Conservation (phyloP, 2,113 vertebrate species). For the Tretioscincus oriximinensis region DNA sequence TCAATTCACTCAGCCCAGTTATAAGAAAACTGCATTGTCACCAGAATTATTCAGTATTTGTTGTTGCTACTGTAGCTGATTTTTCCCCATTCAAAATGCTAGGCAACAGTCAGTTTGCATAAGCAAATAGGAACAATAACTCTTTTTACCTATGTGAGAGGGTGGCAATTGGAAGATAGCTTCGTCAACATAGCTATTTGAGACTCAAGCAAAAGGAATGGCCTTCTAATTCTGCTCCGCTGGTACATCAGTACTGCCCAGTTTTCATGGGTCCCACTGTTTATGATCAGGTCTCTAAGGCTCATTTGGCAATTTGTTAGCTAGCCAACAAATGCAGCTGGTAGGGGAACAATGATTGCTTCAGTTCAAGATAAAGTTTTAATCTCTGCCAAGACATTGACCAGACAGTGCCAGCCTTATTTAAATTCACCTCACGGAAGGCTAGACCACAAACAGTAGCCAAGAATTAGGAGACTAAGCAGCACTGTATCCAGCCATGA, state of each 20-base stretch:
- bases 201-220: not conserved
- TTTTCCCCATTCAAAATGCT: not conserved
- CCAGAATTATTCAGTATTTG: no score
- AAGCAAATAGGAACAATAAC: not conserved
- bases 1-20: not conserved
- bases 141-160: not conserved
- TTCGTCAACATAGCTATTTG: not conserved
- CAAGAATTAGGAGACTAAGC: conserved; percentile 45
- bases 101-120: not conserved
- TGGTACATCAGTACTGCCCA: not conserved
- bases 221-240: not conserved
- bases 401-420: conserved; percentile 33
- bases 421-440: conserved; percentile 36
- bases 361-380: conserved; percentile 28
- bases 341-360: conserved; percentile 21
- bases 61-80: not conserved
- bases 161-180: not conserved
- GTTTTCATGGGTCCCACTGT: not conserved
- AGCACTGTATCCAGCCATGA: conserved; percentile 43
- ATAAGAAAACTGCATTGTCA: not conserved
- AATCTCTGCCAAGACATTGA: not conserved
- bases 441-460: conserved; percentile 39
- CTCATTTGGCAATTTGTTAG: not conserved
- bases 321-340: conserved; percentile 33
- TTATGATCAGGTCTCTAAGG: conserved; percentile 5